A percentile compares a stretch with the other conserved stretches of the same genome.
Evolutionary conservation across 2,888 invertebrate species (phyloP).

Genomic region (Melanargia galathea): DNA sequence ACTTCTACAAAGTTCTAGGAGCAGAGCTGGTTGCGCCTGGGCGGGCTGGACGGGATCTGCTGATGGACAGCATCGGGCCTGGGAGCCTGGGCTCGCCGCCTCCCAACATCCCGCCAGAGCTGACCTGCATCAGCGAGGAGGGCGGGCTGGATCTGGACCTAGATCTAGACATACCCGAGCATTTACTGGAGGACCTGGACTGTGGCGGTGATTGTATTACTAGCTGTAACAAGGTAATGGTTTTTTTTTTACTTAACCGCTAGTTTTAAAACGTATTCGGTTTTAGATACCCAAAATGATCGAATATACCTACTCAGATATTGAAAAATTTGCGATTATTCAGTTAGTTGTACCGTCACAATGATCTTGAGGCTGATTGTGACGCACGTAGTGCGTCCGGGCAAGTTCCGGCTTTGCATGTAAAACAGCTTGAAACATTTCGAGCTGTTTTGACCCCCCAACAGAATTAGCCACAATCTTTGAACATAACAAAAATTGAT

Average conservation of each 20-base stretch:
- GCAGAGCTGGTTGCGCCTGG: slow-evolving; percentile 75
- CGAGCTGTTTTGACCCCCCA: no score
- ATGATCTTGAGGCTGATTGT: no score
- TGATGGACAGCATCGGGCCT: slow-evolving; percentile 71
- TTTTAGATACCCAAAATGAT: no score
- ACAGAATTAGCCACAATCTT: no score
- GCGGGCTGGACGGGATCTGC: slow-evolving; percentile 67
- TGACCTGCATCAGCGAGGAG: slow-evolving; percentile 93
- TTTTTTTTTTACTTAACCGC: neutral
- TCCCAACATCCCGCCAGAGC: slow-evolving; percentile 84
- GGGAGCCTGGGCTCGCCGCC: slow-evolving; percentile 75
- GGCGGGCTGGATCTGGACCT: slow-evolving; percentile 92
- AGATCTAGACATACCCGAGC: slow-evolving; percentile 84
- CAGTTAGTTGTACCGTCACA: no score
- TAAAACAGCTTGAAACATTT: no score
- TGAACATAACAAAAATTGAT: no score
- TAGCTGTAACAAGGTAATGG: slow-evolving; percentile 88
- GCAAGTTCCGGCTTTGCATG: no score
- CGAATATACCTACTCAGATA: no score
- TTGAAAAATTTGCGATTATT: no score
- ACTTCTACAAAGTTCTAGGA: slow-evolving; percentile 66
- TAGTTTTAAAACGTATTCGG: no score
- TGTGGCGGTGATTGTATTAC: slow-evolving; percentile 92
- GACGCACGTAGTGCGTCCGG: no score
- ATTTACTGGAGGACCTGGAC: slow-evolving; percentile 89